Evolutionary conservation across 1,140 invertebrate species (phyloP).

Genomic region (Thaumatotibia leucotreta): DNA sequence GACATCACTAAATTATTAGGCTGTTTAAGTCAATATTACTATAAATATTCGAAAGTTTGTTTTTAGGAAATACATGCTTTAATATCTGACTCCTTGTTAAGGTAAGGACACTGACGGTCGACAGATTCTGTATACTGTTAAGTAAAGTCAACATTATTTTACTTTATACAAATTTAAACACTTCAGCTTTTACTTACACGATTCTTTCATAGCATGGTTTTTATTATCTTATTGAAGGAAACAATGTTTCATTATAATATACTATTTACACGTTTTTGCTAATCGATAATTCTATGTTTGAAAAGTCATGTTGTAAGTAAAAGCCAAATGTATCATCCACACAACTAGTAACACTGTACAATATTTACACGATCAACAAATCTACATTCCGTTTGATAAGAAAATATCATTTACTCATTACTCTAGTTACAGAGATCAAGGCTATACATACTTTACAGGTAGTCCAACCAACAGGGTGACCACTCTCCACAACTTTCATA

Average conservation of each 20-base stretch:
- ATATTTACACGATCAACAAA: conserved; percentile 62
- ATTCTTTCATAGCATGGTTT: not conserved
- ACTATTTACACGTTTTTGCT: not conserved
- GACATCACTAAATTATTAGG: not conserved
- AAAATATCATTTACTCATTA: conserved; percentile 69
- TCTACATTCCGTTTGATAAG: conserved; percentile 42
- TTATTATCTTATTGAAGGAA: not conserved
- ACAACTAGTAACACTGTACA: conserved; percentile 52
- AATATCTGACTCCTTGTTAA: not conserved
- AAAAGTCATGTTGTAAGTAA: not conserved
- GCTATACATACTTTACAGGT: no score
- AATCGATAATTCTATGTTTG: no score
- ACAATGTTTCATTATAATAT: no score
- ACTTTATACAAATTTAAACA: not conserved
- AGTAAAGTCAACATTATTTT: not conserved
- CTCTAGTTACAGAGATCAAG: conserved; percentile 58
- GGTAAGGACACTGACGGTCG: not conserved
- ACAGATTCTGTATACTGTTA: not conserved
- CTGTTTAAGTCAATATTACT: no score
- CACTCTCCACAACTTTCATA: not conserved
- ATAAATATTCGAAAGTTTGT: no score
- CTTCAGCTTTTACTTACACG: not conserved
- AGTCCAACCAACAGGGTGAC: not conserved
- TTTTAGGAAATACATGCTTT: not conserved
- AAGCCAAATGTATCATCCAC: conserved; percentile 16